Evolutionary conservation across 2,797 vertebrate genomes (phyloP).

Genomic region (Alcedo quadribrachys): DNA sequence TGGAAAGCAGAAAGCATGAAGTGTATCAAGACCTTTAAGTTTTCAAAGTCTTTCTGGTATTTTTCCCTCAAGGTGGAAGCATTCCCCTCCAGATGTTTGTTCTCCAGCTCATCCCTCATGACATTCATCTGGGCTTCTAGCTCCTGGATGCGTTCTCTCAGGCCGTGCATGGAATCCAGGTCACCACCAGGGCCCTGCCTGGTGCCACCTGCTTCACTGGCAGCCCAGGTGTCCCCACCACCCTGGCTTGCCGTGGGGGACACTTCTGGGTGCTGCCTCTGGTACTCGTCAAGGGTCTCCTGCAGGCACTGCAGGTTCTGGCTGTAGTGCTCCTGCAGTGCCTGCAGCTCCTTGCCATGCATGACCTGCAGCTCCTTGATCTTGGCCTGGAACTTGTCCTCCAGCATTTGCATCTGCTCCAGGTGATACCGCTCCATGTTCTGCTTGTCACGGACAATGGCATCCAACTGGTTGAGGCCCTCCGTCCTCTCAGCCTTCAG

Average conservation of each 20-base stretch:
- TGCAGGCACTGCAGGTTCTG: conserved; percentile 81
- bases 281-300: conserved; percentile 73
- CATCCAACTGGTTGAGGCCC: conserved; percentile 82
- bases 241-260: not conserved
- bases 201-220: conserved; percentile 59
- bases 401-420: conserved; percentile 84
- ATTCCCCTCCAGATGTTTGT: conserved; percentile 88
- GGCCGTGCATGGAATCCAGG: conserved; percentile 81
- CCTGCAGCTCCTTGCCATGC: conserved; percentile 87
- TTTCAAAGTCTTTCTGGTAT: conserved; percentile 98
- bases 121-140: conserved; percentile 91
- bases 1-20: conserved; percentile 1
- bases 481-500: conserved; percentile 82
- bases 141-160: conserved; percentile 91
- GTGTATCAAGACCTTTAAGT: conserved; percentile 87
- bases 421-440: conserved; percentile 83
- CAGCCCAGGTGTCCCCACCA: conserved; percentile 15
- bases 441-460: conserved; percentile 82
- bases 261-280: conserved; percentile 46
- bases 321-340: conserved; percentile 83
- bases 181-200: conserved; percentile 54
- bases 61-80: conserved; percentile 89
- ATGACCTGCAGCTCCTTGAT: conserved; percentile 85
- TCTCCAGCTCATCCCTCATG: conserved; percentile 94
- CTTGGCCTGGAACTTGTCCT: conserved; percentile 87